Evolutionary conservation across 2,113 vertebrate species (phyloP), one percentile per base, ranked within the genome.

Genomic region (Oriolus oriolus): DNA sequence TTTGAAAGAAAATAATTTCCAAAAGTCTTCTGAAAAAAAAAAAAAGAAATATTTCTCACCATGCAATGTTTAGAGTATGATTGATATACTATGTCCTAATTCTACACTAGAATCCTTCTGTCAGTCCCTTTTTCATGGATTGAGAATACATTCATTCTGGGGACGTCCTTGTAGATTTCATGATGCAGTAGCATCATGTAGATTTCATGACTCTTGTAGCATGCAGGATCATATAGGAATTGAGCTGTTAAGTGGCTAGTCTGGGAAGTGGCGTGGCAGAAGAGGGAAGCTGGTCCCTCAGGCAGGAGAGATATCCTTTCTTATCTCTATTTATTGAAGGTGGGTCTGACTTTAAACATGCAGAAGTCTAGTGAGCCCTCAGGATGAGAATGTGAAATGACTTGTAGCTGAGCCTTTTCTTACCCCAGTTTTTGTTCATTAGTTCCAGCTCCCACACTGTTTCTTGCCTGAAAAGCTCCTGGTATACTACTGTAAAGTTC

Each of bases 1-100:
- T 73, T 90, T 66, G 50, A 81, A 93, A 79, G 23, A 60, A 49
- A 68, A 87, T 44, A 39, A 93, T 47, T 78, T 95, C 71, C 24
- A 12, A 41, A 80, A 77, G 47, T 4, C 57, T 82, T 85, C 60
- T 75, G 70, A 30, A 84, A 5, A 60, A 44, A 77, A 57, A 73
- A 71, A 87, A 57, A 68, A 71, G 17, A 57, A 73, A 23, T 3
- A 2, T 73, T 73, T 74, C 44, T 87, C 1, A 1, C n/a, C 31
- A 7, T 19, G 17, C 3, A 0, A 78, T 71, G 16, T 69, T 75
- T 71, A n/a, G 27, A 47, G 42, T 56, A 26, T 8, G 26, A 33
- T 23, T 69, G 22, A 18, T 61, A 28, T 1, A 0, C 30, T 30
- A 3, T 16, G 17, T 35, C 8, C 21, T 1, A 21, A 21, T 68